Evolutionary conservation across 2,797 vertebrate genomes (phyloP), one percentile per base, ranked within the genome.

Genomic region (Chloroceryle amazona): DNA sequence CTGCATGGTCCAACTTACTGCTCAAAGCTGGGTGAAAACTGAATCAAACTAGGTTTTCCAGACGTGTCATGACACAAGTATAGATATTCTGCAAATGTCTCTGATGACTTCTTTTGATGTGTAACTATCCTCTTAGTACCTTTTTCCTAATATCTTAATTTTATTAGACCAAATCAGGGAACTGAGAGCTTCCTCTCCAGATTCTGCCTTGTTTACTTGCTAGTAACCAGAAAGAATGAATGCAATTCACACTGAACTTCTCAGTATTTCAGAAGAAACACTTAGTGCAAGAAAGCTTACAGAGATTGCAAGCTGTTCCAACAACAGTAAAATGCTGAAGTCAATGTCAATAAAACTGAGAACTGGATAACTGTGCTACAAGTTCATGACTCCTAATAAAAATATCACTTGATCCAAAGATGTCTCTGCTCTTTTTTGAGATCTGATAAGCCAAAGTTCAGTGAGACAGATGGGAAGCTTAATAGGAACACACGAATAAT

Each of bases 351-450:
- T 72, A 90, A 75, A 70, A 74, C 42, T 19, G 65, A 70, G 71
- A 91, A 94, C 13, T 52, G 81, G 52, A 62, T 75, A 88, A 39
- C 51, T 80, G 42, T 66, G 39, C 28, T 90, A 65, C n/a, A 89
- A 78, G 67, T 86, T 95, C 75, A 81, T 11, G 33, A 81, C 73
- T 90, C 33, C 44, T 75, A 86, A 81, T 78, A 84, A 85, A 96
- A 90, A 72, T 57, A 61, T 62, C 26, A 61, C 73, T 88, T 51
- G 42, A 61, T 70, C 72, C 62, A 93, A 89, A 93, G 79, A 74
- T 47, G 29, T 60, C 58, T 78, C 54, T 33, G 5, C 33, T 66
- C n/a, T 84, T 68, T 91, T 91, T 49, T 47, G 23, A 81, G 62
- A 60, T 58, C 33, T 61, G 46, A 68, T 57, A 78, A 67, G 10